Evolutionary conservation across 2,113 vertebrate genomes (phyloP).

Genomic region (Passerina amoena): DNA sequence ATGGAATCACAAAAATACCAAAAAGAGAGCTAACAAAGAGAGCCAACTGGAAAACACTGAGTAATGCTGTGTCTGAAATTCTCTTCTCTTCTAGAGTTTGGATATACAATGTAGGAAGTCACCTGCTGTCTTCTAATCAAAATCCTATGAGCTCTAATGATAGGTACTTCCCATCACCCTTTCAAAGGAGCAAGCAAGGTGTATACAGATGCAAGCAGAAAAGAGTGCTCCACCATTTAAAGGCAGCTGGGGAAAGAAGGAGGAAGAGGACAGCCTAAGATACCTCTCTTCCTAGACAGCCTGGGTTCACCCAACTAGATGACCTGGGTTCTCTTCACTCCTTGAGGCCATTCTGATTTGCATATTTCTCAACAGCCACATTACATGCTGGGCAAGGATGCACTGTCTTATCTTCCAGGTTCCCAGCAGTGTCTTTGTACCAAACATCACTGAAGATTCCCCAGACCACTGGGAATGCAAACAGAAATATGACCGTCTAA

Average conservation of each 20-base stretch:
- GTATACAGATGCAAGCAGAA: not conserved
- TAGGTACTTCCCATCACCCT: not conserved
- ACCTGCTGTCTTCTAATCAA: not conserved
- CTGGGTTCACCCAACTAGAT: not conserved
- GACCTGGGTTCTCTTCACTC: not conserved
- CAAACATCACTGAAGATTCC: not conserved
- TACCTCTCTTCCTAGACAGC: not conserved
- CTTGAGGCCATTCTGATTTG: not conserved
- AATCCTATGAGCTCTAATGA: not conserved
- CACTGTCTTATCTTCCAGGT: not conserved
- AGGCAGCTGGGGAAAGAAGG: not conserved
- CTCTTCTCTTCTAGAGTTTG: not conserved
- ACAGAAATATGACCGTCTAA: not conserved
- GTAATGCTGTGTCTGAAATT: not conserved
- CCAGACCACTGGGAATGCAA: not conserved
- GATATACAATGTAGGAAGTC: not conserved
- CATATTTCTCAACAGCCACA: not conserved
- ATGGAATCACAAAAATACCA: not conserved
- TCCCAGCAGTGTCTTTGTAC: not conserved
- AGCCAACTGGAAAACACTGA: not conserved
- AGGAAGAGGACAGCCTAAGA: not conserved
- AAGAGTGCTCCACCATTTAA: not conserved
- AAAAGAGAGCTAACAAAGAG: not conserved
- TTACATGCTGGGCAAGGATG: not conserved
- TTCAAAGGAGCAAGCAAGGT: not conserved